phyloP scores from a whole-genome alignment of 2,888 invertebrate genomes.

The Lasioglossum morio region DNA sequence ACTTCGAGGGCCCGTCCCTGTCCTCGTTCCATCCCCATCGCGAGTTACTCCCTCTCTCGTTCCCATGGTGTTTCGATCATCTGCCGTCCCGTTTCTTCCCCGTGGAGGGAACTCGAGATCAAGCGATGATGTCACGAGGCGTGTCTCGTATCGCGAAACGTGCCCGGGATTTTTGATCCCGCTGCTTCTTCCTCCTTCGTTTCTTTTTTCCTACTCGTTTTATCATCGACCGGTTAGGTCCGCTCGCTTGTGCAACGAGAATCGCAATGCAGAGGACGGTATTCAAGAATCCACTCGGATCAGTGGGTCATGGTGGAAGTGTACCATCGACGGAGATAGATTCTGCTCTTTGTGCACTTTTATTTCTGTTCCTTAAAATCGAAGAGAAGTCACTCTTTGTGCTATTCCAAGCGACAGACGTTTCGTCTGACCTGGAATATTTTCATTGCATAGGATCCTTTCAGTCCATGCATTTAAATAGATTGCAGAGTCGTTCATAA shows the following conservation, averaged over 20 bases:
- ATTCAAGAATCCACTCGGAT: slow-evolving; percentile 17
- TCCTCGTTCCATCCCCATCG: slow-evolving; percentile 16
- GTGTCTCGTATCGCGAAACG: slow-evolving; percentile 70
- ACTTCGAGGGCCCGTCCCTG: slow-evolving; percentile 48
- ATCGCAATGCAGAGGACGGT: slow-evolving; percentile 1
- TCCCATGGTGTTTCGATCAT: slow-evolving; percentile 20
- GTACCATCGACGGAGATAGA: background rate
- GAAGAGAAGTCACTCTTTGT: background rate
- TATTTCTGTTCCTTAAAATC: background rate
- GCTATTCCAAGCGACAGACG: background rate
- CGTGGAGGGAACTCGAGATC: slow-evolving; percentile 56
- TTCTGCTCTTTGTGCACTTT: background rate
- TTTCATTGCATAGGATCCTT: background rate
- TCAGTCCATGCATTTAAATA: background rate
- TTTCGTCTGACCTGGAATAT: background rate
- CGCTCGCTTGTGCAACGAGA: background rate
- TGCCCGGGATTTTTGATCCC: slow-evolving; percentile 64
- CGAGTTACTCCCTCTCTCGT: background rate
- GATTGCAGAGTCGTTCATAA: background rate
- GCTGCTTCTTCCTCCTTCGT: slow-evolving; percentile 6
- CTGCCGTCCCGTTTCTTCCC: slow-evolving; percentile 39
- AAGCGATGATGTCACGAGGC: slow-evolving; percentile 73
- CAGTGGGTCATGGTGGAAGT: background rate
- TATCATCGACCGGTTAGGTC: slow-evolving; percentile 9
- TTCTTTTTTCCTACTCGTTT: slow-evolving; percentile 28